phyloP scores from a whole-genome alignment of 2,113 vertebrate genomes.

The Ivindomyrus marchei region DNA sequence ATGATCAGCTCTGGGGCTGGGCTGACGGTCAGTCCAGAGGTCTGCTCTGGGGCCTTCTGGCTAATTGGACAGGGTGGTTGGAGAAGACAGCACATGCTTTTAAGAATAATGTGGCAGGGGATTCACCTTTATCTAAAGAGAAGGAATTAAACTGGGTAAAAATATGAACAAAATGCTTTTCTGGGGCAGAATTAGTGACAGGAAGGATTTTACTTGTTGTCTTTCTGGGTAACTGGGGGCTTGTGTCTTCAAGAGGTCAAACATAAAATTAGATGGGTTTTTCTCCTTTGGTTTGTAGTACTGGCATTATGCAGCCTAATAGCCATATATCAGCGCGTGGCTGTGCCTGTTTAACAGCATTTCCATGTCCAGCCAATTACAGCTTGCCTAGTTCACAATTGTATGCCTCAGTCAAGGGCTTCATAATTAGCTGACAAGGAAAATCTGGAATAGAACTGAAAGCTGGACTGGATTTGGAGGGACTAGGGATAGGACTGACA shows the following conservation, averaged over 20 bases:
- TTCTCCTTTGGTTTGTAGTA: background rate
- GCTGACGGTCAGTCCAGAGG: background rate
- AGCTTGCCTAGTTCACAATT: background rate
- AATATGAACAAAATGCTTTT: background rate
- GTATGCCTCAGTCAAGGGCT: background rate
- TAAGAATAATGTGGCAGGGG: background rate
- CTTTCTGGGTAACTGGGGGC: background rate
- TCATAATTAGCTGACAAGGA: background rate
- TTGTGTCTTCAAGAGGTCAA: background rate
- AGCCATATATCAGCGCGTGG: background rate
- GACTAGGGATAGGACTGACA: background rate
- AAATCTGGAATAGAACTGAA: background rate
- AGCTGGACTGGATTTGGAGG: background rate
- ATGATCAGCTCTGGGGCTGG: background rate
- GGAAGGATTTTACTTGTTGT: background rate
- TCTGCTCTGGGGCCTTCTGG: background rate
- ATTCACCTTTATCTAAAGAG: background rate
- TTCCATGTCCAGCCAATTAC: background rate
- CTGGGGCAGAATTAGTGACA: background rate
- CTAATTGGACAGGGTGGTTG: background rate
- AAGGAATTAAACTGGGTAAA: background rate
- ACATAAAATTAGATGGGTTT: background rate
- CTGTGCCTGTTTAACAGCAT: background rate
- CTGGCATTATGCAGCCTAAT: background rate
- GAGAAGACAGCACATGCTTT: background rate